Percentiles rank a stretch among this genome's conserved stretches.
These are phyloP conservation scores for Augochlora pura DNA, from an alignment of 1,140 invertebrate genomes.

Conservation along the genomic window DNA sequence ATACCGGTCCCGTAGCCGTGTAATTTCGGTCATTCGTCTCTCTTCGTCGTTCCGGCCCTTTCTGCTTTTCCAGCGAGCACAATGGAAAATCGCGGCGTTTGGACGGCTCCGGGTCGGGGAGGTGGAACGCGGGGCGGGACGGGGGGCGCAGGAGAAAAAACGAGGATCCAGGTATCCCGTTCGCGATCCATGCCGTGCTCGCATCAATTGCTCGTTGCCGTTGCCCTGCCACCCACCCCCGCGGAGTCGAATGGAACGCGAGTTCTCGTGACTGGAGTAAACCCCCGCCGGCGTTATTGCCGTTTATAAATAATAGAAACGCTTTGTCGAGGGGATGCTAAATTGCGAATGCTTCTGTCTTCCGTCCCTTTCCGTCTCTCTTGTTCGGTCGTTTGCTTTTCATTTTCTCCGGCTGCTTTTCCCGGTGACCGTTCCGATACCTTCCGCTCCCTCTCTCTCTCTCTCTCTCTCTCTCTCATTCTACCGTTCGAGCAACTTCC, in stretches of 20 bases:
- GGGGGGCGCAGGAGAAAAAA: not conserved
- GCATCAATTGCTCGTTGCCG: not conserved
- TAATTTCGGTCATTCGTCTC: slow-evolving; percentile 11
- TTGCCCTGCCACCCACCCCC: too few species aligned
- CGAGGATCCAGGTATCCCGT: not conserved
- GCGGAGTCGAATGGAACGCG: slow-evolving; percentile 43
- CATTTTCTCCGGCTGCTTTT: not conserved
- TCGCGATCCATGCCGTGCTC: not conserved
- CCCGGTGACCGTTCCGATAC: not conserved
- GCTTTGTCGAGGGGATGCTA: slow-evolving; percentile 46
- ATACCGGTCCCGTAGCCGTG: not conserved
- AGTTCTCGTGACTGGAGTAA: slow-evolving; percentile 46
- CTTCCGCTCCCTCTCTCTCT: too few species aligned
- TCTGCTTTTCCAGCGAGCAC: too few species aligned
- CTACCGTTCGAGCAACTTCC: not conserved
- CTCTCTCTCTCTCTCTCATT: not conserved
- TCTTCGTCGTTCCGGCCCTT: not conserved
- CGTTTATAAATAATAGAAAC: slow-evolving; percentile 52
- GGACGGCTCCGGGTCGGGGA: too few species aligned
- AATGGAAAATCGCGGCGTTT: not conserved
- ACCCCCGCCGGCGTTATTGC: slow-evolving; percentile 5
- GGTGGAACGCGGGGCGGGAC: not conserved
- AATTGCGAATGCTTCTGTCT: slow-evolving; percentile 35
- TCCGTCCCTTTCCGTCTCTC: not conserved
- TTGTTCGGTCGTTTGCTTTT: not conserved